These are phyloP conservation scores for Notodonta ziczac DNA, from an alignment of 2,888 invertebrate genomes.

Conservation along the genomic window DNA sequence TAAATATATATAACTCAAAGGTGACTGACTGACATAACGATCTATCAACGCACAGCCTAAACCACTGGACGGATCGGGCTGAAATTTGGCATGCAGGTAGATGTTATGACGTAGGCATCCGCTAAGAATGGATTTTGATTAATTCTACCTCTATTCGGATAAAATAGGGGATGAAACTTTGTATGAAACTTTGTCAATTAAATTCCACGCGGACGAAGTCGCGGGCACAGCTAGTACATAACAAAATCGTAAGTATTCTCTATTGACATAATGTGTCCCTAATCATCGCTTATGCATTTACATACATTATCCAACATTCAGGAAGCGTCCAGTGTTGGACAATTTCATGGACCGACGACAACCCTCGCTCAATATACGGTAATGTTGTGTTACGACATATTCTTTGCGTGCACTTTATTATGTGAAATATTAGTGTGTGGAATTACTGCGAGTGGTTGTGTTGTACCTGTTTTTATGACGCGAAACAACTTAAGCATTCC, in stretches of 20 bases:
- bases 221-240: too few relatives aligned
- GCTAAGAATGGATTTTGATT: too few relatives aligned
- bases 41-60: too few relatives aligned
- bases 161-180: too few relatives aligned
- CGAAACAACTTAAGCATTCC: neutral
- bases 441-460: constrained; percentile 14
- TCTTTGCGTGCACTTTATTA: constrained; percentile 19
- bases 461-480: neutral
- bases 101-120: too few relatives aligned
- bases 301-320: constrained; percentile 10
- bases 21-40: too few relatives aligned
- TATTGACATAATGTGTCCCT: constrained; percentile 1
- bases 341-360: constrained; percentile 37
- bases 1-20: too few relatives aligned
- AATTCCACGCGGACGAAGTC: too few relatives aligned
- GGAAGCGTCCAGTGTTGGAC: constrained; percentile 25
- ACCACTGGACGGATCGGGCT: too few relatives aligned
- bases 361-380: constrained; percentile 17
- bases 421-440: constrained; percentile 7
- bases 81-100: too few relatives aligned
- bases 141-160: too few relatives aligned
- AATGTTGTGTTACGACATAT: constrained; percentile 34
- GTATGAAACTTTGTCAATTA: too few relatives aligned
- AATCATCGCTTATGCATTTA: constrained; percentile 8
- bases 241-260: neutral